A percentile compares a stretch with the other conserved stretches of the same genome.
These are phyloP conservation scores for Parnassius smintheus DNA, from an alignment of 2,888 invertebrate species.

Conservation along the genomic window DNA sequence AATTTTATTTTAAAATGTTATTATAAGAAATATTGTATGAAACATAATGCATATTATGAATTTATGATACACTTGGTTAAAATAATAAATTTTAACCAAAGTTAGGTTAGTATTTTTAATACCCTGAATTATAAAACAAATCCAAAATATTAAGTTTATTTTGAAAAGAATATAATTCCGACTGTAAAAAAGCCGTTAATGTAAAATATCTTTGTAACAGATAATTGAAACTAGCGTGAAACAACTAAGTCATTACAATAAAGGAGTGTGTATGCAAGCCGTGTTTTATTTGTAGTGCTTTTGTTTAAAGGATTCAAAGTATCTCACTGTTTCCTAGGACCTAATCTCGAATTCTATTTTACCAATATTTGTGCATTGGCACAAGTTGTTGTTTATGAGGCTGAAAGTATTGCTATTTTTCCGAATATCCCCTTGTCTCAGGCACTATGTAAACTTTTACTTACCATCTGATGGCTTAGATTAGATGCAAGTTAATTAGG, in stretches of 20 bases:
- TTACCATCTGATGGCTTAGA: too few relatives aligned
- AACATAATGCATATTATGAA: not conserved
- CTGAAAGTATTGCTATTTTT: too few relatives aligned
- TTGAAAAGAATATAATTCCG: conserved; percentile 21
- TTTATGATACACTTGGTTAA: conserved; percentile 31
- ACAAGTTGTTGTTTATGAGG: too few relatives aligned
- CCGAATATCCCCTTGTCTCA: too few relatives aligned
- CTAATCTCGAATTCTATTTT: too few relatives aligned
- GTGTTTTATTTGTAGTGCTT: too few relatives aligned
- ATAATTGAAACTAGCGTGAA: conserved; percentile 35
- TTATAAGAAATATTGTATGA: conserved; percentile 4
- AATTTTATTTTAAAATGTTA: not conserved
- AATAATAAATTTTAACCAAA: conserved; percentile 53
- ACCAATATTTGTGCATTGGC: too few relatives aligned
- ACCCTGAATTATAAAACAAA: conserved; percentile 15
- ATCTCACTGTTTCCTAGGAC: too few relatives aligned
- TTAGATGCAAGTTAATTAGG: too few relatives aligned
- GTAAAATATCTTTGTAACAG: conserved; percentile 16
- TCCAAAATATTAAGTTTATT: conserved; percentile 14
- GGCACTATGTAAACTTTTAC: too few relatives aligned
- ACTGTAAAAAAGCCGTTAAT: conserved; percentile 25
- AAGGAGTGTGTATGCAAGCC: conserved; percentile 25
- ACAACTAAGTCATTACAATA: conserved; percentile 57
- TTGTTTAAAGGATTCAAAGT: too few relatives aligned
- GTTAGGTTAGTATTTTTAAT: conserved; percentile 36